Evolutionary conservation across 2,888 invertebrate genomes (phyloP).

Genomic region (Napeogenes inachia): DNA sequence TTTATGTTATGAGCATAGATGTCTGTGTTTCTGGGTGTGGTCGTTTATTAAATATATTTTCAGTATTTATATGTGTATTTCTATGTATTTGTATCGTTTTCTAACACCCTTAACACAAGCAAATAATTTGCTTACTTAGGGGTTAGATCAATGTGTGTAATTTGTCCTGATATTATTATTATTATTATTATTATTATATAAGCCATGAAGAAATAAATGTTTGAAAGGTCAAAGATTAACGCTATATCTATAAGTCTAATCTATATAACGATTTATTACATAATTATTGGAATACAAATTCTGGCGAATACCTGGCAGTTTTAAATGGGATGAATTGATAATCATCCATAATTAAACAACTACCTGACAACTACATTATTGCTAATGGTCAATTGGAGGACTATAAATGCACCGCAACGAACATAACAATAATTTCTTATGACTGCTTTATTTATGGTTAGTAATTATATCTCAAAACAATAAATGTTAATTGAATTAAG

Average conservation of each 20-base stretch:
- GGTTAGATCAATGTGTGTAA: no score
- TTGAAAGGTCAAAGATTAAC: no score
- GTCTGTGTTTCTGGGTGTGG: no score
- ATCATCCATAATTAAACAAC: neutral
- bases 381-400: slow-evolving; percentile 3
- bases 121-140: no score
- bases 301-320: neutral
- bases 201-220: neutral
- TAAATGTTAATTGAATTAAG: slow-evolving; percentile 1
- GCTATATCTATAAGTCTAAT: no score
- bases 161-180: no score
- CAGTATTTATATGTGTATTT: no score
- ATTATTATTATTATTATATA: no score
- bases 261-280: neutral
- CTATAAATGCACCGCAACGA: neutral
- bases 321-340: neutral
- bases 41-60: no score
- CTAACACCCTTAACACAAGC: no score
- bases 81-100: no score
- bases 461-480: neutral
- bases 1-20: no score
- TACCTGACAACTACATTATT: slow-evolving; percentile 4
- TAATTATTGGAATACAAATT: neutral
- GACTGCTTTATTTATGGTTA: neutral
- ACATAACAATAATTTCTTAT: slow-evolving; percentile 4